phyloP scores from a whole-genome alignment of 2,113 vertebrate species.

The Alces alces region DNA sequence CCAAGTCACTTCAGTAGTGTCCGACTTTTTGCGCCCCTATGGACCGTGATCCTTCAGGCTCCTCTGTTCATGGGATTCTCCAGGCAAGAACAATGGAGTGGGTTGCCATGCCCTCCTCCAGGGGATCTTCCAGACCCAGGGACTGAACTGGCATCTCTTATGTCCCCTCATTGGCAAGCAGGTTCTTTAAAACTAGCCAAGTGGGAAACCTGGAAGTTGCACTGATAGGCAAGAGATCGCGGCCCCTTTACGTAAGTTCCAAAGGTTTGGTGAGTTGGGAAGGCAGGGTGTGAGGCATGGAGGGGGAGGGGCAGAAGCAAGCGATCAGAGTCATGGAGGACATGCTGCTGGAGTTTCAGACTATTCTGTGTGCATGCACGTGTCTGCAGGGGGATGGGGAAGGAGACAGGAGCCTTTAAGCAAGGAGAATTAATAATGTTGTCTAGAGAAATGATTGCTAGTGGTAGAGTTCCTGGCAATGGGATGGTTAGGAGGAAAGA shows the following conservation, averaged over 20 bases:
- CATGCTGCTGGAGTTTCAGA: too few relatives aligned
- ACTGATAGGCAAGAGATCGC: neutral
- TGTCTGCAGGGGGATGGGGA: neutral
- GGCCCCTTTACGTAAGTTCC: neutral
- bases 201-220: neutral
- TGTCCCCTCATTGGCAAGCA: neutral
- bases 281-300: neutral
- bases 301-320: neutral
- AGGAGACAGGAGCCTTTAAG: neutral
- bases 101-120: neutral
- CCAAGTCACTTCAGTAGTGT: neutral
- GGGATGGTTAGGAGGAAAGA: neutral
- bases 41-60: neutral
- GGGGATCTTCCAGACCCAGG: neutral
- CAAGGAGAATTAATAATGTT: neutral
- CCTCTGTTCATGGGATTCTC: neutral
- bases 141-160: neutral
- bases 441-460: neutral
- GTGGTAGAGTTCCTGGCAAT: neutral
- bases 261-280: neutral
- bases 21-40: fast-evolving
- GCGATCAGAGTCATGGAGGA: neutral
- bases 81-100: neutral
- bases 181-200: neutral
- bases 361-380: neutral